Base-by-base conservation (phyloP, 1,140 invertebrate genomes). In the Papilio glaucus region DNA sequence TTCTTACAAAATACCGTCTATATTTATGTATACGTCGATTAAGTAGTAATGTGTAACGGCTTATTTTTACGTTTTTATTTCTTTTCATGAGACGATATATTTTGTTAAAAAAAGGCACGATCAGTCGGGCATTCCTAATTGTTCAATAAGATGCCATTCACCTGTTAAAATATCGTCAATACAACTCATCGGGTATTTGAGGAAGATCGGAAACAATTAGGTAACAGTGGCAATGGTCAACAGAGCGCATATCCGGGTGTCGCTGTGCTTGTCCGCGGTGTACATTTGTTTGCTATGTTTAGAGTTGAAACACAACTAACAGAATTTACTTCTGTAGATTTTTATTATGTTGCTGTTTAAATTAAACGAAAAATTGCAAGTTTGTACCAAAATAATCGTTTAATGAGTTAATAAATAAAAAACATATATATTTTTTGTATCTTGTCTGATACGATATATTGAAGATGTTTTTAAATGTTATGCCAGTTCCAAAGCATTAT, bases 161-260 rank as follows among this genome's bases (percentile, higher is more conserved):
- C 80, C 80, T 86, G 86, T 82, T 88, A 86, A 85, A 89, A 89
- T 86, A 88, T 87, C 65, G 84, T 86, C 85, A 86, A 89, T 87
- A 85, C 80, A 81, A 83, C 80, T 79, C 81, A 73, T 76, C 77
- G 85, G 86, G 85, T 87, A 85, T 90, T 85, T 84, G 84, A 85
- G 81, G 80, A 80, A 90, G 90, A 89, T 92, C 89, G 90, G 89
- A 92, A 92, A 88, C 87, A 92, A 91, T 92, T 92, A 91, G 84
- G 88, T 81, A 84, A 85, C 86, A 83, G 85, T 90, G 87, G 85
- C 90, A 91, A 87, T 92, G 89, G 87, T 75, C 90, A 91, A 76
- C 88, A 81, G 85, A 91, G 87, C 90, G 90, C 82, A 90, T 83
- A 86, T 92, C 90, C 89, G 87, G 73, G 87, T 75, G 78, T 81